Evolutionary conservation across 2,888 invertebrate species (phyloP).

Genomic region (Colostygia pectinataria): DNA sequence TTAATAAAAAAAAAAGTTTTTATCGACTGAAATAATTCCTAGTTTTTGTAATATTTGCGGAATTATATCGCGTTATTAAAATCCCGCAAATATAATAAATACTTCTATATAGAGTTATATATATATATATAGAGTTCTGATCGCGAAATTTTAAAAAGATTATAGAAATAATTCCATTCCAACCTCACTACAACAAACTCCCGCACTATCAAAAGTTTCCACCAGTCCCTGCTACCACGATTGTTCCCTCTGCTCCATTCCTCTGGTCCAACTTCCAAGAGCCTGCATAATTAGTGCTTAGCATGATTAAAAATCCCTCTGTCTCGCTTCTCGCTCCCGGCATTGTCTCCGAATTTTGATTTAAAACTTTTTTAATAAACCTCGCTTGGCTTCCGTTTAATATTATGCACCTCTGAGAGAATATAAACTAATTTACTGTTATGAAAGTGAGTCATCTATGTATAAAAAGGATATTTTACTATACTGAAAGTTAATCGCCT

Average conservation of each 20-base stretch:
- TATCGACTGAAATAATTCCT: too few relatives aligned
- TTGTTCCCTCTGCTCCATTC: constrained; percentile 15
- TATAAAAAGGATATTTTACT: background rate
- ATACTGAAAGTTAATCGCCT: too few relatives aligned
- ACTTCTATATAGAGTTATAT: too few relatives aligned
- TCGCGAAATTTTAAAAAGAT: too few relatives aligned
- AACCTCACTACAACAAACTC: too few relatives aligned
- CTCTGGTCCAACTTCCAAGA: constrained; percentile 22
- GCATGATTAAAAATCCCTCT: constrained; percentile 34
- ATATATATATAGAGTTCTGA: too few relatives aligned
- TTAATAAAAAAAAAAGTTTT: too few relatives aligned
- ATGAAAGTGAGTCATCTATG: background rate
- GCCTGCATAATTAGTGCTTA: constrained; percentile 35
- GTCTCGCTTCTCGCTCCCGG: constrained; percentile 14
- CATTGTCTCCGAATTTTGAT: constrained; percentile 34
- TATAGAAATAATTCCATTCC: background rate
- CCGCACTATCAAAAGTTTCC: constrained; percentile 3
- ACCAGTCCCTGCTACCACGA: background rate
- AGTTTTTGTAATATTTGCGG: too few relatives aligned
- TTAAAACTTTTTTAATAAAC: constrained; percentile 34
- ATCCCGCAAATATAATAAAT: too few relatives aligned
- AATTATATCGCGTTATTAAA: too few relatives aligned
- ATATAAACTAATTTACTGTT: too few relatives aligned
- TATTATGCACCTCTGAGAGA: background rate
- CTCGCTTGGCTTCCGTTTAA: constrained; percentile 7